A percentile compares a stretch with the other conserved stretches of the same genome.
Conservation (phyloP, 2,113 vertebrate species). For the Helogale parvula region DNA sequence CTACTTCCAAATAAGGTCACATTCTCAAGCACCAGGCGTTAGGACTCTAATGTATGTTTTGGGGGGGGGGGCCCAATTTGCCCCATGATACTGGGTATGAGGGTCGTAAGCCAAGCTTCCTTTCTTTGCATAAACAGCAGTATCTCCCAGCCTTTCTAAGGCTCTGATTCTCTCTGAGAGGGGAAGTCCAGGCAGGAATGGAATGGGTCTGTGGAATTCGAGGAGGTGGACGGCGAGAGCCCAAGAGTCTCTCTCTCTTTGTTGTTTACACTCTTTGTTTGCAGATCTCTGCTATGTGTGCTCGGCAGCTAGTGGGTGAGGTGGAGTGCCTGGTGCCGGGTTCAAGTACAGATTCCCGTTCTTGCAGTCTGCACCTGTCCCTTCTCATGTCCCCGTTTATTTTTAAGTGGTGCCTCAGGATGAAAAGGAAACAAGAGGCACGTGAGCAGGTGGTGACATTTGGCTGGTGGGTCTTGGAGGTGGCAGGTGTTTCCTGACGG, state of each 20-base stretch:
- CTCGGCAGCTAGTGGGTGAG: background rate
- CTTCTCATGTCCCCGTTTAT: conserved; percentile 52
- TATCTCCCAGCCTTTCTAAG: background rate
- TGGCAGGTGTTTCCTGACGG: conserved; percentile 42
- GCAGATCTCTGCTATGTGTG: background rate
- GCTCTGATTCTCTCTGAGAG: background rate
- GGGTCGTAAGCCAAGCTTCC: background rate
- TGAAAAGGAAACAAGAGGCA: conserved; percentile 22
- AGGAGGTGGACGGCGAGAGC: background rate
- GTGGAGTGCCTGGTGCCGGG: background rate
- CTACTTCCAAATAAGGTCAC: background rate
- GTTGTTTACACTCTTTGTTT: no score
- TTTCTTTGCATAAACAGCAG: background rate
- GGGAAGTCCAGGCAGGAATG: background rate
- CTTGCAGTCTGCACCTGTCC: background rate
- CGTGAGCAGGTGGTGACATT: accelerated
- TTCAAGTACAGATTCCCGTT: background rate
- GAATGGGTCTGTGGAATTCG: background rate
- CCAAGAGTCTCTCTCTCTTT: accelerated
- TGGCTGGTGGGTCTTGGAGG: background rate
- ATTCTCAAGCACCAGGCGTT: background rate
- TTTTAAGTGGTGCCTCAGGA: background rate
- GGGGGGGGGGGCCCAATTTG: background rate
- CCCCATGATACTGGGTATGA: background rate
- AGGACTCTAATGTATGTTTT: background rate